phyloP scores from a whole-genome alignment of 2,113 vertebrate species.

The Uropsilus gracilis region DNA sequence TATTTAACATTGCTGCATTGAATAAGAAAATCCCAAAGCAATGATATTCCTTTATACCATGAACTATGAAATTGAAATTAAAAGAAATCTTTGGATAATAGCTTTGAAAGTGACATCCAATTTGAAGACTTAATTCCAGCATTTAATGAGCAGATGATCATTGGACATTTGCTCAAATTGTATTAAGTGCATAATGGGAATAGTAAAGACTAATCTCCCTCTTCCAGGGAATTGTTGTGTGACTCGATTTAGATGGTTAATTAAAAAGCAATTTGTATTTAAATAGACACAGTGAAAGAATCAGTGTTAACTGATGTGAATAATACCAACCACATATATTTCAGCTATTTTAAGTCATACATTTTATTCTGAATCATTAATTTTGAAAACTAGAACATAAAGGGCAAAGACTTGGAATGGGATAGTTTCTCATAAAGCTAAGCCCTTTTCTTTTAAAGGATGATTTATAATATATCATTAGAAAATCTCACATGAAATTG shows the following conservation, averaged over 20 bases:
- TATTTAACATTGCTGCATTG: background rate
- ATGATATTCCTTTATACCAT: background rate
- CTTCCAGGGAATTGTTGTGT: background rate
- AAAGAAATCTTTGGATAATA: background rate
- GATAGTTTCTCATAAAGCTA: background rate
- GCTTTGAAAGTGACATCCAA: background rate
- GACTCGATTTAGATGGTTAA: background rate
- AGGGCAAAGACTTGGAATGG: background rate
- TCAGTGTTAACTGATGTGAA: background rate
- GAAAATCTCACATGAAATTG: background rate
- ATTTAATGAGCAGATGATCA: background rate
- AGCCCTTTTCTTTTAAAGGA: background rate
- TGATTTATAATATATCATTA: background rate
- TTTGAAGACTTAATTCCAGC: background rate
- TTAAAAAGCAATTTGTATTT: background rate
- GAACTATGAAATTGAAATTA: background rate
- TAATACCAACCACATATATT: background rate
- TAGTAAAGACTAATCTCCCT: background rate
- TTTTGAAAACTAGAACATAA: conserved; percentile 18
- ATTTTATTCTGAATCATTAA: conserved; percentile 8
- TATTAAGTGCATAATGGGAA: background rate
- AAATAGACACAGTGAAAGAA: background rate
- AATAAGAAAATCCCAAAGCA: background rate
- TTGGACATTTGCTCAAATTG: background rate
- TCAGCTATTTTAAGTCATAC: background rate